A percentile compares a stretch with the other conserved stretches of the same genome.
Evolutionary conservation across 2,113 vertebrate genomes (phyloP).

Genomic region (Nothoprocta perdicaria): DNA sequence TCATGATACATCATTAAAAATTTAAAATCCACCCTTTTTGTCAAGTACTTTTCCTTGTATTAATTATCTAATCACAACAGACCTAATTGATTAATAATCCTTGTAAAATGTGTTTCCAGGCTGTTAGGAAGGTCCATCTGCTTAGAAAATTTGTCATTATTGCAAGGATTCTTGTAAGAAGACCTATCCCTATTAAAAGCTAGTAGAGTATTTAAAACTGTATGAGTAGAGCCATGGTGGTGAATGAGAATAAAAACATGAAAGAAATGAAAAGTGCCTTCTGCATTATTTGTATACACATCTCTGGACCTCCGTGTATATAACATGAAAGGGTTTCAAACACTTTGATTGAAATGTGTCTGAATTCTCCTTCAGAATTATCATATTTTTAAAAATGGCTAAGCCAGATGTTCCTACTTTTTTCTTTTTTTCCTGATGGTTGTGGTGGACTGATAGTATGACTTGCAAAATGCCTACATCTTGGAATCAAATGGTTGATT

Average conservation of each 20-base stretch:
- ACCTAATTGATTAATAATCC: slow-evolving; percentile 61
- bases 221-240: not conserved
- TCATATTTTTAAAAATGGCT: not conserved
- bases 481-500: not conserved
- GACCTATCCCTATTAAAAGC: not conserved
- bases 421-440: not conserved
- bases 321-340: not conserved
- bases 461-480: not conserved
- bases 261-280: not conserved
- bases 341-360: not conserved
- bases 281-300: not conserved
- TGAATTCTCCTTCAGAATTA: not conserved
- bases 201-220: slow-evolving; percentile 11
- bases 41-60: slow-evolving; percentile 65
- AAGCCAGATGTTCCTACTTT: not conserved
- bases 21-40: slow-evolving; percentile 62
- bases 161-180: not conserved
- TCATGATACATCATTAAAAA: slow-evolving; percentile 67
- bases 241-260: not conserved
- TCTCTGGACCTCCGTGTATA: not conserved
- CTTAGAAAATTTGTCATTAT: slow-evolving; percentile 23
- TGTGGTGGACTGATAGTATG: not conserved
- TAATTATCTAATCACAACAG: slow-evolving; percentile 74
- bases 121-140: slow-evolving; percentile 43
- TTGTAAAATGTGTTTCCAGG: slow-evolving; percentile 47